Percentiles rank a stretch among this genome's conserved stretches.
Conservation (phyloP, 2,797 vertebrate genomes). For the Gymnothorax javanicus region DNA sequence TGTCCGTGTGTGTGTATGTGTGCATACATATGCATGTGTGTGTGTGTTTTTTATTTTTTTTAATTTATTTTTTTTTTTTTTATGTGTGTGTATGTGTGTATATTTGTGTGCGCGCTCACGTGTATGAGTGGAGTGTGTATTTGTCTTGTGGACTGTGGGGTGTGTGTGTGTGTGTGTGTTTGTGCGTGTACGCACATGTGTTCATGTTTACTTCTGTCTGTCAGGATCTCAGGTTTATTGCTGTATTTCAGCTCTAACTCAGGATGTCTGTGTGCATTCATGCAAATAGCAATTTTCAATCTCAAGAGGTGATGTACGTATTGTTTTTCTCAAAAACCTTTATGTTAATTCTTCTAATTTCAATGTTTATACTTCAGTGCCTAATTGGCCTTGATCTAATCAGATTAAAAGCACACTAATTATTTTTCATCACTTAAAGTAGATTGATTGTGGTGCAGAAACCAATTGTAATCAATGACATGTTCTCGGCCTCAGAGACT, state of each 20-base stretch:
- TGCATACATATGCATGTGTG: not conserved
- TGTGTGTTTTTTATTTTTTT: no score
- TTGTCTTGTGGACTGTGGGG: not conserved
- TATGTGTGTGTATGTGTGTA: not conserved
- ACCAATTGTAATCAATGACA: not conserved
- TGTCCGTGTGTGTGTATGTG: not conserved
- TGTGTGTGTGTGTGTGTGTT: not conserved
- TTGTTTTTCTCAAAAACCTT: not conserved
- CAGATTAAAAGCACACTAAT: not conserved
- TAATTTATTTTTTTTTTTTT: no score
- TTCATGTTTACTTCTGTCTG: constrained; percentile 7
- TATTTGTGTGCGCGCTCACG: not conserved
- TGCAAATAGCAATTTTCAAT: not conserved
- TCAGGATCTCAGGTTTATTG: constrained; percentile 8
- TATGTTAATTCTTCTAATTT: not conserved
- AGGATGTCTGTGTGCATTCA: not conserved
- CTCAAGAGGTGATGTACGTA: not conserved
- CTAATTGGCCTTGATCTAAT: not conserved
- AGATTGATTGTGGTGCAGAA: not conserved
- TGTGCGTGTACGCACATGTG: not conserved
- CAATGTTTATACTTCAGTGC: not conserved
- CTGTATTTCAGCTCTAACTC: not conserved
- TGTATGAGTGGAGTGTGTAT: not conserved
- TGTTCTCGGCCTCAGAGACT: not conserved
- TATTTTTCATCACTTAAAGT: not conserved